Base-by-base conservation (phyloP, 2,888 invertebrate genomes). In the Labia minor region DNA sequence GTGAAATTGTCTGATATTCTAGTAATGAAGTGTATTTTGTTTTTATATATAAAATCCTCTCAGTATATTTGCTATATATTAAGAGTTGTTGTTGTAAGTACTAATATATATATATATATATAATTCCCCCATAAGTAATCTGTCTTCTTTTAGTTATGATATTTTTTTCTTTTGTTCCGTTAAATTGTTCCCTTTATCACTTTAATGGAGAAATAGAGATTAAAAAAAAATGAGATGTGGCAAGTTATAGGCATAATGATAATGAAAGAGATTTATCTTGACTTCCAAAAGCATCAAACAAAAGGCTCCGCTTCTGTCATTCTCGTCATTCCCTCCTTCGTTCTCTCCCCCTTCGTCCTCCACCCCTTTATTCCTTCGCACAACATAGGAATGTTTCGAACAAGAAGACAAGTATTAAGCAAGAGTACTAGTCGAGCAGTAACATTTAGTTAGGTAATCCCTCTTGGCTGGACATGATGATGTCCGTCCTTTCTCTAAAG, bases 371-470 rank as follows among this genome's bases (percentile, higher is more conserved):
- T 49, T 49, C 49, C 14, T 49, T 49, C 49, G 14, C 49, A 49
- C 49, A 49, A 49, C 49, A 49, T 49, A 49, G 49, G 49, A 26
- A 26, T 26, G 26, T 26, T 8, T 26, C 26, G 26, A 26, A 49
- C 49, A 49, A 49, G 49, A n/a, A 49, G 49, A 49, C 49, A 49
- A 49, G 49, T 49, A 49, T 49, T 49, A 49, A 49, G 49, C 49
- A 49, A 49, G 6, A 11, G 33, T 33, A 33, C 33, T 49, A 49
- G n/a, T 49, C 8, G n/a, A 49, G 16, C n/a, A n/a, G 14, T 49
- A 49, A 14, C 16, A 49, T 49, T 49, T 49, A 49, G 49, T 49
- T 49, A 49, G 49, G 49, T 49, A 49, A 49, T 49, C 49, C 49
- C 49, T 49, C 16, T 49, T n/a, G 49, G 16, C n/a, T 49, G 49